A percentile compares a stretch with the other conserved stretches of the same genome.
These are phyloP conservation scores for Hofmannophila pseudospretella DNA, from an alignment of 2,888 invertebrate genomes.

Conservation along the genomic window DNA sequence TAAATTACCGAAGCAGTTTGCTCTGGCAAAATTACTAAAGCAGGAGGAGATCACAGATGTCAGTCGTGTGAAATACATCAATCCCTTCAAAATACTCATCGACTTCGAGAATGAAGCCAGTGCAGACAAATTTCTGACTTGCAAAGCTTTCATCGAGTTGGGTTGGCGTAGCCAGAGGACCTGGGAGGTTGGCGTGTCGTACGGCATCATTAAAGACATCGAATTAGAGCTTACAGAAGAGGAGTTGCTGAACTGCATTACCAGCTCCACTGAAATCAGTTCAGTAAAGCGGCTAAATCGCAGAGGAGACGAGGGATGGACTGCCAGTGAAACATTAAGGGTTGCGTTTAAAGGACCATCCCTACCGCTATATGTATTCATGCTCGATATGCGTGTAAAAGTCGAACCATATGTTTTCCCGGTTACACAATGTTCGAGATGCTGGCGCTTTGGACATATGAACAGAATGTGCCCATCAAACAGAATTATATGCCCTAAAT, in stretches of 20 bases:
- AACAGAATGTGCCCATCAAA: constrained; percentile 11
- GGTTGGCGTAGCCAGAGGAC: constrained; percentile 9
- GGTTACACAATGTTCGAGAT: constrained; percentile 19
- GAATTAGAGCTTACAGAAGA: constrained; percentile 10
- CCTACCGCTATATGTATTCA: constrained; percentile 2
- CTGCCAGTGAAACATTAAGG: constrained; percentile 8
- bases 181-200: constrained; percentile 9
- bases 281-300: constrained; percentile 11
- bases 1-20: constrained; percentile 8
- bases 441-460: constrained; percentile 17
- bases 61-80: constrained; percentile 8
- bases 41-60: background rate
- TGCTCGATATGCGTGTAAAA: background rate
- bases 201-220: constrained; percentile 12
- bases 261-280: constrained; percentile 1
- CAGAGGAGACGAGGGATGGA: constrained; percentile 6
- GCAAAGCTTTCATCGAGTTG: constrained; percentile 5
- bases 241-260: constrained; percentile 5
- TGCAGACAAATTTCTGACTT: constrained; percentile 4
- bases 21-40: constrained; percentile 4
- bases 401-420: constrained; percentile 10
- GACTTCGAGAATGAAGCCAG: constrained; percentile 6
- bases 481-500: constrained; percentile 16
- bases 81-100: constrained; percentile 9
- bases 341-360: constrained; percentile 8